phyloP scores from a whole-genome alignment of 2,888 invertebrate species.

The Parapristionchus giblindavisi region DNA sequence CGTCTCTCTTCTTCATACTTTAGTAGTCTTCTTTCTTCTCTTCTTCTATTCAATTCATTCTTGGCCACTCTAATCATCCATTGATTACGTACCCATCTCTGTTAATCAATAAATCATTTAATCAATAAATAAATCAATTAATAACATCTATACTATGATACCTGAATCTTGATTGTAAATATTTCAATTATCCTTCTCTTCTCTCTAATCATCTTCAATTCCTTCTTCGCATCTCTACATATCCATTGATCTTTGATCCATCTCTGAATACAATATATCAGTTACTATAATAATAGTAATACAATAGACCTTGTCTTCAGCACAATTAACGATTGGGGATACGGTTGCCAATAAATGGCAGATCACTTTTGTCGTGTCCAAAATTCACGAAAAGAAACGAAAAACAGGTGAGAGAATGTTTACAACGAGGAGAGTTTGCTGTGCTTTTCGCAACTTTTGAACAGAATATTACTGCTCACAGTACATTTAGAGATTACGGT shows the following conservation, averaged over 20 bases:
- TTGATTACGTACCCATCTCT: neutral
- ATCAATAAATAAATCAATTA: neutral
- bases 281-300: neutral
- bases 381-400: no score
- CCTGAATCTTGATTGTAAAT: neutral
- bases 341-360: no score
- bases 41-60: conserved; percentile 2
- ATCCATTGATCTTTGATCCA: conserved; percentile 6
- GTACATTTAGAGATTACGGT: no score
- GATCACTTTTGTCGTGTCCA: no score
- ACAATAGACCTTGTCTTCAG: no score
- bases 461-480: no score
- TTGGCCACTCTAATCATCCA: neutral
- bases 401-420: no score
- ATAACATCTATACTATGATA: neutral
- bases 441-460: no score
- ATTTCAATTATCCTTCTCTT: neutral
- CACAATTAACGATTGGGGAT: no score
- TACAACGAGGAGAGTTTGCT: no score
- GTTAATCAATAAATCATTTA: neutral
- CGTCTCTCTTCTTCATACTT: neutral
- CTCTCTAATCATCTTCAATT: conserved; percentile 7
- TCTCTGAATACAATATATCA: neutral
- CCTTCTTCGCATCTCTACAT: conserved; percentile 6
- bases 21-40: neutral